These are phyloP conservation scores for Drosophila longiperda DNA, from an alignment of 2,888 invertebrate species.

Conservation along the genomic window DNA sequence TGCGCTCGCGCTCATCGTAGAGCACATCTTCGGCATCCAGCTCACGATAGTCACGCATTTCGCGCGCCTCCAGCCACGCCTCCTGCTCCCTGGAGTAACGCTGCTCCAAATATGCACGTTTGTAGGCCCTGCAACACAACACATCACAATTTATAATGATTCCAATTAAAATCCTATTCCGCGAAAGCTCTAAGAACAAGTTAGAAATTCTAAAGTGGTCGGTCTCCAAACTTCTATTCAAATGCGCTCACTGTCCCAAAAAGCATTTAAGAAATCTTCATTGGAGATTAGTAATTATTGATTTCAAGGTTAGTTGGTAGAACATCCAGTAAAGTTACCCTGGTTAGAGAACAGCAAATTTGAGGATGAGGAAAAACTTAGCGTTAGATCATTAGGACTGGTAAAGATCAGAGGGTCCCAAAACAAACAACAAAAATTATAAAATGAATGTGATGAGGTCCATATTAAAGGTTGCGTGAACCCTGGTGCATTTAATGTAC, in stretches of 20 bases:
- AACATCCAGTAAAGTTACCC: not conserved
- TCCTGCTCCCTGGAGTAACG: conserved; percentile 79
- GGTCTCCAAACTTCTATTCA: no score
- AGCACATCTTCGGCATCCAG: conserved; percentile 68
- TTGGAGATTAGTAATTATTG: not conserved
- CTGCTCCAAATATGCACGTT: conserved; percentile 81
- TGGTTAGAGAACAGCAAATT: no score
- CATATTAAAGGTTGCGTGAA: not conserved
- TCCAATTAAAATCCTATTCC: not conserved
- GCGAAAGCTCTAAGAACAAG: not conserved
- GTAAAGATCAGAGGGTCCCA: no score
- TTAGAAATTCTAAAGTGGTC: not conserved
- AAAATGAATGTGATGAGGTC: no score
- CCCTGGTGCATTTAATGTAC: not conserved
- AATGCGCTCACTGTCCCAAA: no score
- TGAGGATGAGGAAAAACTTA: no score
- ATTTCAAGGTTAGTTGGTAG: not conserved
- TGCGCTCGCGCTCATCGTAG: conserved; percentile 79
- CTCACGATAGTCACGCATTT: conserved; percentile 72
- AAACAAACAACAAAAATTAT: no score
- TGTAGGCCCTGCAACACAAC: conserved; percentile 71
- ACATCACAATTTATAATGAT: conserved; percentile 2
- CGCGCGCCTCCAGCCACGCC: conserved; percentile 75
- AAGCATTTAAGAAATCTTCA: not conserved
- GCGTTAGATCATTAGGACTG: no score